phyloP scores from a whole-genome alignment of 2,888 invertebrate species.

The Nemapogon koenigi region DNA sequence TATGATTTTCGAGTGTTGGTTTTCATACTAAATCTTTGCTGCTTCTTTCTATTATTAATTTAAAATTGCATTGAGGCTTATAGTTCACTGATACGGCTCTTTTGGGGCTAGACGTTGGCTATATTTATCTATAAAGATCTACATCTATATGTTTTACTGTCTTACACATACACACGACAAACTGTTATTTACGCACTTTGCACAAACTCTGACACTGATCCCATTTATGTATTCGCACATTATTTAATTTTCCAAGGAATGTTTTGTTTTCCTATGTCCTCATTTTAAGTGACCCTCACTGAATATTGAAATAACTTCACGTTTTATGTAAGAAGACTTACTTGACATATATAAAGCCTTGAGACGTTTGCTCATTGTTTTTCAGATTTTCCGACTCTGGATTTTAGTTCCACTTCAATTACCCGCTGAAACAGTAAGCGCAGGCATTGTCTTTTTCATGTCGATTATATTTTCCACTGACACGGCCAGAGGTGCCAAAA shows the following conservation, averaged over 20 bases:
- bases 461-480: no score
- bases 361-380: conserved; percentile 55
- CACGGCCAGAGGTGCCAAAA: no score
- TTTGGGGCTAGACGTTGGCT: conserved; percentile 17
- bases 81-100: conserved; percentile 20
- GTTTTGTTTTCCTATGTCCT: no score
- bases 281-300: no score
- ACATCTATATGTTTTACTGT: no score
- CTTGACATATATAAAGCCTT: conserved; percentile 27
- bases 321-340: background rate
- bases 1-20: conserved; percentile 52
- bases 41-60: conserved; percentile 34
- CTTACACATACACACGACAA: no score
- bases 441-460: conserved; percentile 52
- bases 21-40: conserved; percentile 46
- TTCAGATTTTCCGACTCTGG: conserved; percentile 63
- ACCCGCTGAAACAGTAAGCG: conserved; percentile 61
- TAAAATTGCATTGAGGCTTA: conserved; percentile 38
- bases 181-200: no score
- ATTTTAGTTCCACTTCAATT: conserved; percentile 59
- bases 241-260: no score
- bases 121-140: no score
- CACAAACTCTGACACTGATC: no score
- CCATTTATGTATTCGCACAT: no score
- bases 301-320: background rate